Evolutionary conservation across 2,888 invertebrate species (phyloP), one percentile per base, ranked within the genome.

Genomic region (Stenichneumon culpator): DNA sequence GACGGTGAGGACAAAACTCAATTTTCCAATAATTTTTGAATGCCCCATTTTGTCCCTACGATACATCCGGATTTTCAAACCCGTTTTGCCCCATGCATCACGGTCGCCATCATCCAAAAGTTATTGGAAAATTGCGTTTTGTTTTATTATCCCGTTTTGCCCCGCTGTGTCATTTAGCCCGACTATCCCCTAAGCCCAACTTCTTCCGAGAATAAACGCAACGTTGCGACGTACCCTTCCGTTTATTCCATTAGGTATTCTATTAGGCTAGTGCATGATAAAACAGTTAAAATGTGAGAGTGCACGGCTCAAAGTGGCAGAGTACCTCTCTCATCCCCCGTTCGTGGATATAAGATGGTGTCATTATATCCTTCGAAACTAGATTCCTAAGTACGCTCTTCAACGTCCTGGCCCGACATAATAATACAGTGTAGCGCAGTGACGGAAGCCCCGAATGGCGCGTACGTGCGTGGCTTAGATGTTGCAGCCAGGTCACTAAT

Each of bases 341-440:
- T 63, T 74, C 44, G 70, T 75, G 67, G 75, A 72, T 77, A 72
- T 82, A 82, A 82, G 75, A 85, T 79, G 82, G 82, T 79, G 79
- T 79, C 79, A 79, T 85, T 82, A 82, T 79, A 75, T 72, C 79
- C 75, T 79, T 77, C 73, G 85, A 79, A 85, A 85, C 79, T 54
- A 72, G 85, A 85, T 82, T 65, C 50, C 65, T 67, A 82, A 82
- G 79, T 75, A 65, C 70, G 52, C 47, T 65, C 52, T 79, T 50
- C 52, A 39, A 36, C 65, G 36, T 44, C 25, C 52, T 44, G n/a
- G 47, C 39, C 28, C 50, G 28, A 70, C 73, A 60, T 78, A 74
- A 74, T 81, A 78, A 82, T 79, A 63, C 54, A 44, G 44, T 14
- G 28, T 36, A 81, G 77, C 28, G 39, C 25, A 60, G 81, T 32